Conservation (phyloP, 2,888 invertebrate species). For the Xestia xanthographa region DNA sequence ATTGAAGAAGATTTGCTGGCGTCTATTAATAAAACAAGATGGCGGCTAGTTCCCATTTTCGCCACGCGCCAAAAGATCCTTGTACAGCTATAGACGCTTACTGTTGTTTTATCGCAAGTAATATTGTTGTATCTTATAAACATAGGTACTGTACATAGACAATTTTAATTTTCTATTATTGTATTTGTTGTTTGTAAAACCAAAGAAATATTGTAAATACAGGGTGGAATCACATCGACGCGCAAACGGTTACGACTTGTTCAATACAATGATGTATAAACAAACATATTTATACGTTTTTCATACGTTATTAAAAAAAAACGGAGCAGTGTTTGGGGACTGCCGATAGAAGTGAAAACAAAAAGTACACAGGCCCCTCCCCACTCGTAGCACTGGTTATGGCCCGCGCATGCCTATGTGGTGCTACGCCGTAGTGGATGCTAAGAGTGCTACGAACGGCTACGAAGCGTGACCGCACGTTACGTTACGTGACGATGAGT, state of each 20-base stretch:
- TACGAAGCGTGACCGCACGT: too few relatives aligned
- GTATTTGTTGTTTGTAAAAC: conserved; percentile 20
- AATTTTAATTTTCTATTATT: conserved; percentile 3
- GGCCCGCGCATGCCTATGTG: too few relatives aligned
- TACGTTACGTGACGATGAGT: too few relatives aligned
- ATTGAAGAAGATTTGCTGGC: too few relatives aligned
- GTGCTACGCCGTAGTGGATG: too few relatives aligned
- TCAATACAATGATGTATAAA: neutral
- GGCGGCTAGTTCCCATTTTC: neutral
- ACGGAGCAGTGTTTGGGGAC: too few relatives aligned
- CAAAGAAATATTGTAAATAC: conserved; percentile 20
- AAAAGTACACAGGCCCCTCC: too few relatives aligned
- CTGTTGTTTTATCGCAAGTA: neutral
- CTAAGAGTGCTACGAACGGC: too few relatives aligned
- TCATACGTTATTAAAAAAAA: too few relatives aligned
- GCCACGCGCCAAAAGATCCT: neutral
- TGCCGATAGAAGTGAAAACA: too few relatives aligned
- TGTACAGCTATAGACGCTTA: neutral
- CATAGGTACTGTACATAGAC: neutral
- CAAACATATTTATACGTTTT: too few relatives aligned
- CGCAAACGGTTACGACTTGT: neutral
- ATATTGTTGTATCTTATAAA: conserved; percentile 1
- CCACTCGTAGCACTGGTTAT: too few relatives aligned
- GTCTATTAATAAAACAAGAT: neutral
- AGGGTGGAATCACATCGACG: neutral